Conservation (phyloP, 2,888 invertebrate genomes). For the Lithophane semibrunnea region DNA sequence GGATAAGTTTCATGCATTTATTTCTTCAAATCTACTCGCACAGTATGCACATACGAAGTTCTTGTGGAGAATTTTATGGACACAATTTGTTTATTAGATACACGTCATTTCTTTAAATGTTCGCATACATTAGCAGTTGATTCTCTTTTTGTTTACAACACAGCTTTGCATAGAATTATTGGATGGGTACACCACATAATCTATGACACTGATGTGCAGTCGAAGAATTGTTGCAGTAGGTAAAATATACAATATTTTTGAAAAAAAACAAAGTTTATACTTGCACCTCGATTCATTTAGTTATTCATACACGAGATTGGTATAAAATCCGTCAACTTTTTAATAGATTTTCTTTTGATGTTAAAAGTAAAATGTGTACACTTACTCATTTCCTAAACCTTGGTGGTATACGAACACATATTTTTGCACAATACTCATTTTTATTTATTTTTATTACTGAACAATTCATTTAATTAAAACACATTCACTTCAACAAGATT, state of each 20-base stretch:
- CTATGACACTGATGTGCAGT: no score
- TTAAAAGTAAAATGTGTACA: not conserved
- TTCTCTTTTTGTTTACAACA: not conserved
- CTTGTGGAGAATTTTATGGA: constrained; percentile 42
- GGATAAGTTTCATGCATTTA: constrained; percentile 38
- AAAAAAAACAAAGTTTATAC: not conserved
- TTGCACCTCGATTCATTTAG: not conserved
- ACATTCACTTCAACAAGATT: not conserved
- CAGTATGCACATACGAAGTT: constrained; percentile 29
- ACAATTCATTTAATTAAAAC: not conserved
- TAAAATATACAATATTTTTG: not conserved
- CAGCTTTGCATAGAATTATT: not conserved
- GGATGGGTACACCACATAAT: not conserved
- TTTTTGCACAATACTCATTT: constrained; percentile 49
- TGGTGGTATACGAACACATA: constrained; percentile 53
- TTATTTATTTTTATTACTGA: not conserved
- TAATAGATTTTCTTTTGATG: not conserved
- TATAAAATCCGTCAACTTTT: not conserved
- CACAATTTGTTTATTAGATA: constrained; percentile 60
- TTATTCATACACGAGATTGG: not conserved
- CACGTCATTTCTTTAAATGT: constrained; percentile 19
- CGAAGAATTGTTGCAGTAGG: no score
- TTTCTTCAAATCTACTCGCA: constrained; percentile 29
- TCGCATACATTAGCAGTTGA: not conserved
- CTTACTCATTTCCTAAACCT: constrained; percentile 56